phyloP scores from a whole-genome alignment of 2,113 vertebrate species.

The Leptocoma aspasia region DNA sequence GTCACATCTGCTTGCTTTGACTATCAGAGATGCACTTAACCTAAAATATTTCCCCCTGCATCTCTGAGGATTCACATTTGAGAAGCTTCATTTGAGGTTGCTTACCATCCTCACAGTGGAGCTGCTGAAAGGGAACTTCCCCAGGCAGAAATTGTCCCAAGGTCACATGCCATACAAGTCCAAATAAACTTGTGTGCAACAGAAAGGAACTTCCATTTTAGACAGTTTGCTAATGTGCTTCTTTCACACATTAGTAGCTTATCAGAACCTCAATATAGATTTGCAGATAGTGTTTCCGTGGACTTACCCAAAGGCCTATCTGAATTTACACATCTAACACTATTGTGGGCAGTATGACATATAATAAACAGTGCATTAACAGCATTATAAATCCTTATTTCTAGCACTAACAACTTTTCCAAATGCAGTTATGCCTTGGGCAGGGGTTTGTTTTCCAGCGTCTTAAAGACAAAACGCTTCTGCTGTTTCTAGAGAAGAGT shows the following conservation, averaged over 20 bases:
- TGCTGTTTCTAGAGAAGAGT: neutral
- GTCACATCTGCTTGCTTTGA: neutral
- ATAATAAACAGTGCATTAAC: neutral
- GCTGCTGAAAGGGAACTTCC: neutral
- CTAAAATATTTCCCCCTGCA: conserved; percentile 11
- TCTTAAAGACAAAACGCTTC: neutral
- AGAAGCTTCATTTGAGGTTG: neutral
- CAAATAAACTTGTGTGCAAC: neutral
- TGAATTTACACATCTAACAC: neutral
- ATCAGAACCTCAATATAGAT: neutral
- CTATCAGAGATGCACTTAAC: neutral
- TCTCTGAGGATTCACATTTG: neutral
- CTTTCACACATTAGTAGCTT: neutral
- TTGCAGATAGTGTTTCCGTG: neutral
- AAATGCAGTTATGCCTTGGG: neutral
- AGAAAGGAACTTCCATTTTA: neutral
- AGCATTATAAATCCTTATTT: neutral
- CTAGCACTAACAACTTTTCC: neutral
- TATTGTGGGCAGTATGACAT: neutral
- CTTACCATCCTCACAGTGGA: neutral
- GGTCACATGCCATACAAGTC: neutral
- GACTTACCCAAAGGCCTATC: neutral
- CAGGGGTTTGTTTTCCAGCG: neutral
- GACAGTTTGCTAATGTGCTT: neutral
- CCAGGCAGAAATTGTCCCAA: neutral